phyloP scores from a whole-genome alignment of 2,888 invertebrate genomes.

The Priocnemis perturbator region DNA sequence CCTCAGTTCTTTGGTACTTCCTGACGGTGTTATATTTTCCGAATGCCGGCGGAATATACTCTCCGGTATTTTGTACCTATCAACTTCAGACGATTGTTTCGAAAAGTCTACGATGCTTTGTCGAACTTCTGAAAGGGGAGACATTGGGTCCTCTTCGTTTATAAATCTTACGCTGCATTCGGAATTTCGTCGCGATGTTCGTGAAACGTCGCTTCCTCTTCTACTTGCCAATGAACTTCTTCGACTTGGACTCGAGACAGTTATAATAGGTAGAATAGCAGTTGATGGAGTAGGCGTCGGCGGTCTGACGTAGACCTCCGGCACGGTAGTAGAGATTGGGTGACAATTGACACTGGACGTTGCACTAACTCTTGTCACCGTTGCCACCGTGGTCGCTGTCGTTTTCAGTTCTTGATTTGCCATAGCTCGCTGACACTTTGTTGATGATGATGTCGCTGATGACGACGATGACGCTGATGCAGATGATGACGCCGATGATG shows the following conservation, averaged over 20 bases:
- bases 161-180: conserved; percentile 69
- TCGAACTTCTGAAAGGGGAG: conserved; percentile 23
- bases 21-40: conserved; percentile 64
- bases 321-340: conserved; percentile 63
- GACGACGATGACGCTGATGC: too few species aligned
- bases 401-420: too few species aligned
- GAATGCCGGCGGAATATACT: conserved; percentile 64
- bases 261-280: conserved; percentile 69
- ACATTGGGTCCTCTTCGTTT: conserved; percentile 57
- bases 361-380: too few species aligned
- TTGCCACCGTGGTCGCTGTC: too few species aligned
- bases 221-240: conserved; percentile 70
- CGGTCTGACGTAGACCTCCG: conserved; percentile 72
- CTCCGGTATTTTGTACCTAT: conserved; percentile 51
- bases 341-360: conserved; percentile 21
- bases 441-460: too few species aligned
- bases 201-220: conserved; percentile 54
- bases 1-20: conserved; percentile 64
- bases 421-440: too few species aligned
- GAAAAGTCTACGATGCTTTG: conserved; percentile 43
- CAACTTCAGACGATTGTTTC: conserved; percentile 45
- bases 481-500: too few species aligned
- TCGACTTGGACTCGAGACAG: conserved; percentile 70
- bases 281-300: conserved; percentile 71
- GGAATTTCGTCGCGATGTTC: conserved; percentile 64